Conservation (phyloP, 1,140 invertebrate genomes). For the Ctenoplectra terminalis region DNA sequence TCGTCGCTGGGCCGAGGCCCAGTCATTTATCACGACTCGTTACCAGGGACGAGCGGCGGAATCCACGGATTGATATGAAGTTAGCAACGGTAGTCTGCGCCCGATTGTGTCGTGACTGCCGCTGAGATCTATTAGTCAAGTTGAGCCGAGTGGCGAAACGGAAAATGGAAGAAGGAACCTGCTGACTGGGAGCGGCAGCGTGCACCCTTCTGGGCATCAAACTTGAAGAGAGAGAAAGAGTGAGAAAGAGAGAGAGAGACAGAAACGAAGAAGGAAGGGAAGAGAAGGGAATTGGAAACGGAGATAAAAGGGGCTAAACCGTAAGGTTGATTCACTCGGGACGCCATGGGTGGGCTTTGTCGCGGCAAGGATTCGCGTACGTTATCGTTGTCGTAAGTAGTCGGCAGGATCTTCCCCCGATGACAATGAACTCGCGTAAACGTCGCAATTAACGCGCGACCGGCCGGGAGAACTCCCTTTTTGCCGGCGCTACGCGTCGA, state of each 20-base stretch:
- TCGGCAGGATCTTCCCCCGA: not conserved
- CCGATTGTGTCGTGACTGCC: slow-evolving; percentile 78
- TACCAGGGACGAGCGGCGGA: slow-evolving; percentile 64
- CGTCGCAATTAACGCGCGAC: slow-evolving; percentile 39
- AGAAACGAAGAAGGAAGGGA: too few relatives aligned
- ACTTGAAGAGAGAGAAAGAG: not conserved
- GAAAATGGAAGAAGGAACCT: slow-evolving; percentile 36
- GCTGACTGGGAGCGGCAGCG: not conserved
- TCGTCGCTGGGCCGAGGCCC: slow-evolving; percentile 56
- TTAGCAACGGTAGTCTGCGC: slow-evolving; percentile 77
- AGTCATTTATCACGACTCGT: slow-evolving; percentile 77
- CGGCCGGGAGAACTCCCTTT: not conserved
- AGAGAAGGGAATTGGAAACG: slow-evolving; percentile 18
- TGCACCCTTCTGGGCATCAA: not conserved
- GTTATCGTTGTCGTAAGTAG: slow-evolving; percentile 25
- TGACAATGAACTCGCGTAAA: slow-evolving; percentile 41
- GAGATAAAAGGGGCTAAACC: slow-evolving; percentile 20
- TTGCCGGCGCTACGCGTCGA: not conserved
- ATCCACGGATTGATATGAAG: slow-evolving; percentile 78
- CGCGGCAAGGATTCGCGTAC: not conserved
- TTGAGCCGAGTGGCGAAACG: slow-evolving; percentile 13
- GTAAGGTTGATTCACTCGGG: slow-evolving; percentile 5
- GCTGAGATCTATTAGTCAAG: slow-evolving; percentile 79
- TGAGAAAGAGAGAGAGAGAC: not conserved
- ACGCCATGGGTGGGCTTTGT: slow-evolving; percentile 24